These are phyloP conservation scores for Apodemia hepburni DNA, from an alignment of 2,888 invertebrate genomes.

Conservation along the genomic window DNA sequence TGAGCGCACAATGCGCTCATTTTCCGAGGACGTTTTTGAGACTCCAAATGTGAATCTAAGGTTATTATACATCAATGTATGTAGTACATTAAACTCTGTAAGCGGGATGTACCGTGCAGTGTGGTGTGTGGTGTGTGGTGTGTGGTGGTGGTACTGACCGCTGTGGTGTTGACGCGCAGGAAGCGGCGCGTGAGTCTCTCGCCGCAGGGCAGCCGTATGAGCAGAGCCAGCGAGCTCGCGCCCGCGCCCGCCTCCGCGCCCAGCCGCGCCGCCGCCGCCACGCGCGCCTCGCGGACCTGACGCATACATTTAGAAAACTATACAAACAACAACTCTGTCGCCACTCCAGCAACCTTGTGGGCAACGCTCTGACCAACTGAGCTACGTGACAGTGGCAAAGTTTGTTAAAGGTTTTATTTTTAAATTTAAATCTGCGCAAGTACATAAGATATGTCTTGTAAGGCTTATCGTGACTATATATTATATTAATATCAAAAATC, in stretches of 20 bases:
- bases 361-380: background rate
- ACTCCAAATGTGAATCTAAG: no score
- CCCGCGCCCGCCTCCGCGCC: constrained; percentile 88
- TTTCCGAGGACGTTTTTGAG: no score
- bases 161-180: constrained; percentile 87
- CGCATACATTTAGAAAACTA: background rate
- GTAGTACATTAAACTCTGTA: no score
- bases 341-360: no score
- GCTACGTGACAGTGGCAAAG: background rate
- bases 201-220: constrained; percentile 95
- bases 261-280: constrained; percentile 82
- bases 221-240: constrained; percentile 87
- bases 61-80: no score
- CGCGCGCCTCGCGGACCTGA: constrained; percentile 84
- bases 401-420: no score
- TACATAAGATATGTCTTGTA: no score
- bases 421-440: no score
- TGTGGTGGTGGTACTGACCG: constrained; percentile 81
- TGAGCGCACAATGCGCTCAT: no score
- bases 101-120: background rate
- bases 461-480: no score
- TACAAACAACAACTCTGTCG: no score
- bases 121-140: background rate
- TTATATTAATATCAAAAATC: no score
- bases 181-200: constrained; percentile 94